These are phyloP conservation scores for Sepiola atlantica DNA, from an alignment of 2,888 invertebrate genomes.

Conservation along the genomic window DNA sequence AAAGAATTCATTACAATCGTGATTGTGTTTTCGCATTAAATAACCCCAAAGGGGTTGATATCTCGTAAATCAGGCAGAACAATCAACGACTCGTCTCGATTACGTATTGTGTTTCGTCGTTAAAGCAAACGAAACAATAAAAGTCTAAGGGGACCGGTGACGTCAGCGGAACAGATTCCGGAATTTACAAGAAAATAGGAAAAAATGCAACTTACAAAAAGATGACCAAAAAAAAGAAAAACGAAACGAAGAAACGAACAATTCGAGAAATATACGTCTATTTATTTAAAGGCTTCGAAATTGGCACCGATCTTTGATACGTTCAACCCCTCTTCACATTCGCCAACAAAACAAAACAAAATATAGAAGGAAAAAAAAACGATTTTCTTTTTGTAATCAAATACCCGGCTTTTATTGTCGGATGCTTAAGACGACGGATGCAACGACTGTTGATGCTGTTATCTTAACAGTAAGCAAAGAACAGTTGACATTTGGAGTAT, in stretches of 20 bases:
- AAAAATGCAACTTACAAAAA: neutral
- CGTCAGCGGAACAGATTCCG: too few species aligned
- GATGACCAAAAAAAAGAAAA: neutral
- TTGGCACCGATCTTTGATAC: neutral
- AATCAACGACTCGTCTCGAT: too few species aligned
- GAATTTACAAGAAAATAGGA: neutral
- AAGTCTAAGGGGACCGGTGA: too few species aligned
- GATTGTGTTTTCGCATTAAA: too few species aligned
- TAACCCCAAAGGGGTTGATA: too few species aligned
- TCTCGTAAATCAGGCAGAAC: too few species aligned
- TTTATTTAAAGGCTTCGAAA: neutral
- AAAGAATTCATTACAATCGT: too few species aligned
- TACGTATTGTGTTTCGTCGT: too few species aligned
- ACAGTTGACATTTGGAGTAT: neutral
- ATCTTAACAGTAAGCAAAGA: neutral
- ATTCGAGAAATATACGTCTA: neutral
- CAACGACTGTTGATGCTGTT: neutral
- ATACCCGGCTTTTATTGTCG: neutral
- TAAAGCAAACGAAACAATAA: too few species aligned
- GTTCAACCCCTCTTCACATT: too few species aligned
- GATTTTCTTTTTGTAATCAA: neutral
- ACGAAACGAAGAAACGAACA: fast-evolving
- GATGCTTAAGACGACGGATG: neutral
- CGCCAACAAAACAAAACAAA: neutral
- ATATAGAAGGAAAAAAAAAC: too few species aligned